Evolutionary conservation across 2,797 vertebrate species (phyloP).

Genomic region (Sebastes minor): DNA sequence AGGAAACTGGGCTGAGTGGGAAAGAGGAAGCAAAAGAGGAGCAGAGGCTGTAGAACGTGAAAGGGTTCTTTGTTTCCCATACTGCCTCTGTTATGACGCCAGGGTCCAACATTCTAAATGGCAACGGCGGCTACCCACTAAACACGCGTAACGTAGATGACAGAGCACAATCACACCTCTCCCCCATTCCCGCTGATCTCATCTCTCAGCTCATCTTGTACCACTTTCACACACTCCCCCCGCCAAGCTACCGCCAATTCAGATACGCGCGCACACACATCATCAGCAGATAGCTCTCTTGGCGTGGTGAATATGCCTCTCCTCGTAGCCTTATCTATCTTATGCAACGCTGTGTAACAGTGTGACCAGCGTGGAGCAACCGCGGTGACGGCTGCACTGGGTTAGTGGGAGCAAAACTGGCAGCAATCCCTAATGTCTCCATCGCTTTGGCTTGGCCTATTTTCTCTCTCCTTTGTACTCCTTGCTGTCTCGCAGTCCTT

Average conservation of each 20-base stretch:
- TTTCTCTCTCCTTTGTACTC: slow-evolving; percentile 50
- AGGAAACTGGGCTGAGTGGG: slow-evolving; percentile 38
- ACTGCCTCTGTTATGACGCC: slow-evolving; percentile 58
- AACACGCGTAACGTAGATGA: slow-evolving; percentile 39
- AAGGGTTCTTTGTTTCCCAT: slow-evolving; percentile 71
- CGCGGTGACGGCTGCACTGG: slow-evolving; percentile 55
- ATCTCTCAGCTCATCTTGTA: slow-evolving; percentile 62
- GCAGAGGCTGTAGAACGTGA: slow-evolving; percentile 54
- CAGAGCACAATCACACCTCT: slow-evolving; percentile 57
- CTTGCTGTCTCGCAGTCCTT: slow-evolving; percentile 35
- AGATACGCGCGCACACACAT: slow-evolving; percentile 15
- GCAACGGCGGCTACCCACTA: slow-evolving; percentile 19
- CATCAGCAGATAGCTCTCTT: slow-evolving; percentile 55
- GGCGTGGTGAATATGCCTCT: slow-evolving; percentile 59
- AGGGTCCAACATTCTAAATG: slow-evolving; percentile 56
- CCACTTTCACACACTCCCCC: slow-evolving; percentile 46
- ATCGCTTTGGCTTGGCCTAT: slow-evolving; percentile 56
- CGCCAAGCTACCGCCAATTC: background rate
- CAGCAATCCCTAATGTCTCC: slow-evolving; percentile 59
- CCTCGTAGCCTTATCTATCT: slow-evolving; percentile 68
- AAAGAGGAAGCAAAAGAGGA: slow-evolving; percentile 40
- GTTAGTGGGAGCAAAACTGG: slow-evolving; percentile 73
- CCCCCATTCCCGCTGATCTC: slow-evolving; percentile 50
- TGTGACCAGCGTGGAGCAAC: slow-evolving; percentile 72
- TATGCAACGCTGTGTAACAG: slow-evolving; percentile 76